Base-by-base conservation (phyloP, 2,113 vertebrate species). In the Microtus richardsoni region DNA sequence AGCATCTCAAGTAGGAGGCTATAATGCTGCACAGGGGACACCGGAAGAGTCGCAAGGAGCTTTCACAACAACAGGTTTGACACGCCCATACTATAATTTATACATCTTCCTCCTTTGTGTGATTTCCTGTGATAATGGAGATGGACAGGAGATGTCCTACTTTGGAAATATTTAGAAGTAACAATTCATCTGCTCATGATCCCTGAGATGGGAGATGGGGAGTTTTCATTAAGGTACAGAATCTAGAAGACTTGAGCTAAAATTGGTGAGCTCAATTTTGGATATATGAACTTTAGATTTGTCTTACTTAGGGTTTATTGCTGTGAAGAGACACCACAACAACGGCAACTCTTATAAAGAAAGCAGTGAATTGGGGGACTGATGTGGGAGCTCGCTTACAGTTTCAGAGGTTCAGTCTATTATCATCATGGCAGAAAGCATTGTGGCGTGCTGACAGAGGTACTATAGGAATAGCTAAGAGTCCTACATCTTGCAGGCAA, bases 11-110 rank as follows among this genome's bases (percentile, higher is more conserved):
- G 47, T 64, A 79, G 22, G 74, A 96, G 66, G 36, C 68, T 79
- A 33, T 90, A 26, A 54, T 26, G 77, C 75, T n/a, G 54, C 33
- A 2, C 24, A 79, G 11, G 5, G 39, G 91, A 52, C 33, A 77
- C 52, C 41, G 16, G n/a, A 88, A 66, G 71, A 92, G 47, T 60
- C 33, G 5, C 49, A 90, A 58, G 21, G 66, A 86, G 12, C 44
- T 47, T 33, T 82, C 87, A 44, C 26, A 89, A 74, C n/a, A 97
- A 21, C n/a, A 97, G 16, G 71, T 68, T 84, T 36, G 26, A 78
- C 94, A 41, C 79, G 2, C 24, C 24, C 5, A 58, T 21, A 78
- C 60, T 83, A 22, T 44, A 30, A 44, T 92, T 84, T 90, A 84
- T 13, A 64, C 21, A 36, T 91, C 91, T 91, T 28, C 83, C 7